Conservation (phyloP, 35 echinoderm and acorn worm species). For the Patiria miniata region DNA sequence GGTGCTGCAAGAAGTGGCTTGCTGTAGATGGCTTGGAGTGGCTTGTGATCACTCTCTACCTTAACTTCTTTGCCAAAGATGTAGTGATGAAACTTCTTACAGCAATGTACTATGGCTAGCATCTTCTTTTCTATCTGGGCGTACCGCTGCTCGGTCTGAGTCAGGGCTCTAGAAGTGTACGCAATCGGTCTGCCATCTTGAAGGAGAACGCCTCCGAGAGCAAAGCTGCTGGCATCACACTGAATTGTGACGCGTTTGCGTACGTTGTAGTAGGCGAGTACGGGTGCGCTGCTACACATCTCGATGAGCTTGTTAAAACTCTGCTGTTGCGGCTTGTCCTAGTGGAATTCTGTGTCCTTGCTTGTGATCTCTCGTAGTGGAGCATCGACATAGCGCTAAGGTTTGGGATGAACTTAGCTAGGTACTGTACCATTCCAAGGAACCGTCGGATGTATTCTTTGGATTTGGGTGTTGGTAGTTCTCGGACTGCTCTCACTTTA, state of each 20-base stretch:
- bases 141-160: slow-evolving; percentile 56
- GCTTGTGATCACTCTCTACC: background rate
- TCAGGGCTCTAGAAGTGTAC: slow-evolving; percentile 71
- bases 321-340: slow-evolving; percentile 50
- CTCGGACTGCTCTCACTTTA: too few species aligned
- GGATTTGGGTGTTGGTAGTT: too few species aligned
- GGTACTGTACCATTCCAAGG: slow-evolving; percentile 59
- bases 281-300: slow-evolving; percentile 40
- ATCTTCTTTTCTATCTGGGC: slow-evolving; percentile 87
- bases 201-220: too few species aligned
- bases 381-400: slow-evolving; percentile 51
- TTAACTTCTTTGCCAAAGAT: background rate
- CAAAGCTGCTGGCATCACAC: slow-evolving; percentile 80
- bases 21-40: background rate
- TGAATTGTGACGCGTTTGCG: slow-evolving; percentile 48
- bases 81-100: slow-evolving; percentile 69
- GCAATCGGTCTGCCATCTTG: slow-evolving; percentile 73
- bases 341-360: too few species aligned
- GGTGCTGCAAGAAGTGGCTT: background rate
- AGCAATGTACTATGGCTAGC: slow-evolving; percentile 69
- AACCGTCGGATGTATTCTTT: too few species aligned
- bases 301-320: slow-evolving; percentile 43
- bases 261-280: slow-evolving; percentile 53
- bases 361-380: slow-evolving; percentile 62
- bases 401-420: slow-evolving; percentile 66